Evolutionary conservation across 2,797 vertebrate species (phyloP).

Genomic region (Myripristis jacobus): DNA sequence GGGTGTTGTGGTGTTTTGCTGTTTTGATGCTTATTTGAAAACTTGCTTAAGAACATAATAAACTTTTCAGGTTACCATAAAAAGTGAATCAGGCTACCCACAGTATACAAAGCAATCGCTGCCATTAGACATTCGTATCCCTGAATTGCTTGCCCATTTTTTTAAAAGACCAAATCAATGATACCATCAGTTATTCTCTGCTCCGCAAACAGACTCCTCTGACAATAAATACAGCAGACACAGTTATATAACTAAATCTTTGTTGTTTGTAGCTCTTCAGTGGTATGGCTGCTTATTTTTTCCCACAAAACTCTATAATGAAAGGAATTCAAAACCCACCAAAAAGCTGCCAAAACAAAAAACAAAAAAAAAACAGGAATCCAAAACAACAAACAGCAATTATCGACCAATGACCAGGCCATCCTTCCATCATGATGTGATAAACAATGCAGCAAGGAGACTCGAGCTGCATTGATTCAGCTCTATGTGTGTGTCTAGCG

Average conservation of each 20-base stretch:
- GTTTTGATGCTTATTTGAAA: neutral
- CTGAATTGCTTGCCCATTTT: constrained; percentile 1
- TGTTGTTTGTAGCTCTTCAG: neutral
- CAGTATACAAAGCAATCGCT: constrained; percentile 47
- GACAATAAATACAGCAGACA: constrained; percentile 6
- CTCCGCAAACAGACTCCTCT: constrained; percentile 17
- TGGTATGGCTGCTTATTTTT: constrained; percentile 1
- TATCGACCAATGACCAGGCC: neutral
- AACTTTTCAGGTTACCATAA: constrained; percentile 9
- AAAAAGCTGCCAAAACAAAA: neutral
- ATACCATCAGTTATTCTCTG: constrained; percentile 22
- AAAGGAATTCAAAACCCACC: neutral
- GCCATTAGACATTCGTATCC: constrained; percentile 12
- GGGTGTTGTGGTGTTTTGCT: constrained; percentile 3
- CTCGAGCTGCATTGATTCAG: neutral
- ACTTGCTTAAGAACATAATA: neutral
- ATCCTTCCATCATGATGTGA: too few relatives aligned
- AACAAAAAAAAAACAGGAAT: neutral
- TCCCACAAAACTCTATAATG: neutral
- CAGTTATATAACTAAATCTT: constrained; percentile 17
- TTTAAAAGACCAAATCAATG: constrained; percentile 15
- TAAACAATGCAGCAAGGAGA: too few relatives aligned
- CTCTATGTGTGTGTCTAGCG: neutral
- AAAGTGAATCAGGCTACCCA: constrained; percentile 12
- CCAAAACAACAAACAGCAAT: constrained; percentile 11